phyloP scores from a whole-genome alignment of 2,888 invertebrate genomes.

The Beris chalybata region DNA sequence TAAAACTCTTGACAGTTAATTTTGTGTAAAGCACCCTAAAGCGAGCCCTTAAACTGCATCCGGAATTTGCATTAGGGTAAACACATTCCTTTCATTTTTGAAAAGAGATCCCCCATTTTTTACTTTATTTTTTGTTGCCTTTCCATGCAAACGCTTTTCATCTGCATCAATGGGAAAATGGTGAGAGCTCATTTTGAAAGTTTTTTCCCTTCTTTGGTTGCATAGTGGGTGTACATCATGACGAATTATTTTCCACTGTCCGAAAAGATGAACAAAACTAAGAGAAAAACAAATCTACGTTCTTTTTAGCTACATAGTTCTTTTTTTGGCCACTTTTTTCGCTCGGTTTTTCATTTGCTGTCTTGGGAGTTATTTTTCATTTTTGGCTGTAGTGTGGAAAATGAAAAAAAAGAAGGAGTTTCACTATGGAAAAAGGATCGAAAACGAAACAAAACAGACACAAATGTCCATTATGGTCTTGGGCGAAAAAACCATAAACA shows the following conservation, averaged over 20 bases:
- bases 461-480: too few relatives aligned
- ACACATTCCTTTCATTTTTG: slow-evolving; percentile 8
- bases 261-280: slow-evolving; percentile 9
- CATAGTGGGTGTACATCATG: slow-evolving; percentile 6
- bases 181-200: slow-evolving; percentile 8
- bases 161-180: slow-evolving; percentile 4
- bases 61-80: slow-evolving; percentile 9
- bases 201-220: slow-evolving; percentile 1
- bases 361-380: too few relatives aligned
- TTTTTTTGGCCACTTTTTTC: too few relatives aligned
- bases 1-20: slow-evolving; percentile 15
- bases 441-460: too few relatives aligned
- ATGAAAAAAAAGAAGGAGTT: too few relatives aligned
- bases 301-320: neutral
- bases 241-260: slow-evolving; percentile 6
- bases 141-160: slow-evolving; percentile 2
- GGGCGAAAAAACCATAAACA: too few relatives aligned
- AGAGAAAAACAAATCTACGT: neutral
- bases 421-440: neutral
- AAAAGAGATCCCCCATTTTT: neutral
- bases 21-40: slow-evolving; percentile 5
- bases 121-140: too few relatives aligned
- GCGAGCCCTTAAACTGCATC: slow-evolving; percentile 3
- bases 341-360: too few relatives aligned
- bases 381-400: too few relatives aligned